These are phyloP conservation scores for Tautogolabrus adspersus DNA, from an alignment of 2,113 vertebrate species.

Conservation along the genomic window DNA sequence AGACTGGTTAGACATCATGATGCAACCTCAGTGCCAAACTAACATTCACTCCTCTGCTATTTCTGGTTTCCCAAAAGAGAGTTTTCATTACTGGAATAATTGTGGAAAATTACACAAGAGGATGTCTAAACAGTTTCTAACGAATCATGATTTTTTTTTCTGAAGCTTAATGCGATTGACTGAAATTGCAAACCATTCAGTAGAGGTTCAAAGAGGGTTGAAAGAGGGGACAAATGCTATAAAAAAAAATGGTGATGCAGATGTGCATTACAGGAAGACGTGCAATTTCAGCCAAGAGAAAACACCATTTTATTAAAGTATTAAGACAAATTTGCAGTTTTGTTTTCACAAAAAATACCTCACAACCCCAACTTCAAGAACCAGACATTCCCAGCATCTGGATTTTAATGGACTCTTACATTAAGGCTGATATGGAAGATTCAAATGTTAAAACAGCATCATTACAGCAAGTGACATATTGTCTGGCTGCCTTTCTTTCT, in stretches of 20 bases:
- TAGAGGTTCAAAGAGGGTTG: slow-evolving; percentile 4
- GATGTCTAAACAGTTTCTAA: slow-evolving; percentile 52
- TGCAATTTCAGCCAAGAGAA: not conserved
- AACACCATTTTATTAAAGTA: not conserved
- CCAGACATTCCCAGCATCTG: not conserved
- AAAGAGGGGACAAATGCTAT: slow-evolving; percentile 18
- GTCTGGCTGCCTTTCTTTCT: not conserved
- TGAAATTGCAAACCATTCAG: slow-evolving; percentile 42
- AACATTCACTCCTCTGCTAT: slow-evolving; percentile 63
- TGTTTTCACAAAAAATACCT: too few relatives aligned
- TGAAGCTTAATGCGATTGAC: slow-evolving; percentile 45
- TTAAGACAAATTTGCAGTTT: not conserved
- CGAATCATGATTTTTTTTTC: slow-evolving; percentile 54
- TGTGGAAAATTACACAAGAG: slow-evolving; percentile 63
- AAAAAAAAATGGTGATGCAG: slow-evolving; percentile 34
- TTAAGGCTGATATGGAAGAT: not conserved
- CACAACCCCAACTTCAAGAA: not conserved
- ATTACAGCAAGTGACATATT: slow-evolving; percentile 7
- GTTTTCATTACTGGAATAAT: slow-evolving; percentile 65
- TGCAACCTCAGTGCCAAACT: slow-evolving; percentile 50
- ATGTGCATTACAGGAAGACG: not conserved
- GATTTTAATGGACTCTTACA: not conserved
- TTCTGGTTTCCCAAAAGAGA: slow-evolving; percentile 59
- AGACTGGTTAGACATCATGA: slow-evolving; percentile 44
- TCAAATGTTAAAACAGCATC: slow-evolving; percentile 13